A percentile compares a stretch with the other conserved stretches of the same genome.
Evolutionary conservation across 2,888 invertebrate genomes (phyloP).

Genomic region (Eurytoma adleriae): DNA sequence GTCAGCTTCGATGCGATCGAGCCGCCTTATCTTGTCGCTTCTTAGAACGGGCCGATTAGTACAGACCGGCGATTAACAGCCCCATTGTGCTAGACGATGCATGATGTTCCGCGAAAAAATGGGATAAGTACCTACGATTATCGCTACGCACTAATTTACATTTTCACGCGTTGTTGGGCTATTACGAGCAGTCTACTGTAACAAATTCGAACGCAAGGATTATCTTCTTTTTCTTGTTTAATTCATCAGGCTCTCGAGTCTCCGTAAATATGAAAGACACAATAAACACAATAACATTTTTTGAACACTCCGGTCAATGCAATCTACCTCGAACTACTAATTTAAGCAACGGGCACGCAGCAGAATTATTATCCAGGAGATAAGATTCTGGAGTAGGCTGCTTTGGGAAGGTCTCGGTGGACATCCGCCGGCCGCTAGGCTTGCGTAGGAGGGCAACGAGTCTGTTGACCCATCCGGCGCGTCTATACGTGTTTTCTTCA

Average conservation of each 20-base stretch:
- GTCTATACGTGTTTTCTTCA: conserved; percentile 38
- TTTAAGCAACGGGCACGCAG: too few relatives aligned
- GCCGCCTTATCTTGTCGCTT: not conserved
- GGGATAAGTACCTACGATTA: conserved; percentile 19
- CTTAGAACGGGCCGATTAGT: not conserved
- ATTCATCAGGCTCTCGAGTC: too few relatives aligned
- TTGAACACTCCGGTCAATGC: too few relatives aligned
- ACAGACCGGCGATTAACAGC: conserved; percentile 9
- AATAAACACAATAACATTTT: too few relatives aligned
- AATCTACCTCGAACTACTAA: too few relatives aligned
- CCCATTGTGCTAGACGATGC: conserved; percentile 13
- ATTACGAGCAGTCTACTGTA: not conserved
- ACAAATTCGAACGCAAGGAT: too few relatives aligned
- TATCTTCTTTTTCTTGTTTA: too few relatives aligned
- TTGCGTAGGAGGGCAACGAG: conserved; percentile 8
- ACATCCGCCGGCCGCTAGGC: not conserved
- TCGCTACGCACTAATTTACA: conserved; percentile 20
- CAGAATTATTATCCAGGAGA: too few relatives aligned
- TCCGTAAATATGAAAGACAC: too few relatives aligned
- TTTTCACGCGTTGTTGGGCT: not conserved
- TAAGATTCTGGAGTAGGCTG: too few relatives aligned
- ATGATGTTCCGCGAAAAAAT: conserved; percentile 20
- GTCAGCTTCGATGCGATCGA: not conserved
- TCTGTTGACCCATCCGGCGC: conserved; percentile 35
- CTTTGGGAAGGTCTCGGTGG: too few relatives aligned